Evolutionary conservation across 2,797 vertebrate genomes (phyloP).

Genomic region (Hippopotamyrus pictus): DNA sequence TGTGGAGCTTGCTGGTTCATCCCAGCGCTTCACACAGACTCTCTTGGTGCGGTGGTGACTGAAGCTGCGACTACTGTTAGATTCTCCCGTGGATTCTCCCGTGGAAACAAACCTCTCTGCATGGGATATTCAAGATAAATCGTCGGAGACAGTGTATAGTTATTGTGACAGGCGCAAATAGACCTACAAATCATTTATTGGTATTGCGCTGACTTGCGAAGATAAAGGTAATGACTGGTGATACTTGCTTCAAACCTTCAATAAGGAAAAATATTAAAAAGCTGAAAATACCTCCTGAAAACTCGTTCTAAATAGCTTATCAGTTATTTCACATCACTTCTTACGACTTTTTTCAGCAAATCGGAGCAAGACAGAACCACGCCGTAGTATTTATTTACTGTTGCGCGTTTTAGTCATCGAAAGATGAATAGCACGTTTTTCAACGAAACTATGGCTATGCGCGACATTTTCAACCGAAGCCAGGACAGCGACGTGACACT

Average conservation of each 20-base stretch:
- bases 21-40: neutral
- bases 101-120: constrained; percentile 17
- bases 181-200: neutral
- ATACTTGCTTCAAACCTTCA: neutral
- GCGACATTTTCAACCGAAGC: constrained; percentile 71
- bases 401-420: constrained; percentile 15
- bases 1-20: neutral
- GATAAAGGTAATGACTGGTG: neutral
- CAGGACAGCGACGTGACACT: constrained; percentile 70
- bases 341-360: neutral
- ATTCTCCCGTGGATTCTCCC: neutral
- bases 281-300: neutral
- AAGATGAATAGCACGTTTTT: constrained; percentile 83
- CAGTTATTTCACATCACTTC: neutral
- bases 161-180: neutral
- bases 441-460: constrained; percentile 67
- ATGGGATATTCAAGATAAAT: constrained; percentile 5
- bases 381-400: neutral
- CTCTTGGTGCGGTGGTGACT: neutral
- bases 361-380: neutral
- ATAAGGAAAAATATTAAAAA: neutral
- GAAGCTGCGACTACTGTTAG: constrained; percentile 25
- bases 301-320: neutral
- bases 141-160: neutral
- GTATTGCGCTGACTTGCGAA: neutral